Conservation (phyloP, 2,888 invertebrate species). For the Agriopis marginaria region DNA sequence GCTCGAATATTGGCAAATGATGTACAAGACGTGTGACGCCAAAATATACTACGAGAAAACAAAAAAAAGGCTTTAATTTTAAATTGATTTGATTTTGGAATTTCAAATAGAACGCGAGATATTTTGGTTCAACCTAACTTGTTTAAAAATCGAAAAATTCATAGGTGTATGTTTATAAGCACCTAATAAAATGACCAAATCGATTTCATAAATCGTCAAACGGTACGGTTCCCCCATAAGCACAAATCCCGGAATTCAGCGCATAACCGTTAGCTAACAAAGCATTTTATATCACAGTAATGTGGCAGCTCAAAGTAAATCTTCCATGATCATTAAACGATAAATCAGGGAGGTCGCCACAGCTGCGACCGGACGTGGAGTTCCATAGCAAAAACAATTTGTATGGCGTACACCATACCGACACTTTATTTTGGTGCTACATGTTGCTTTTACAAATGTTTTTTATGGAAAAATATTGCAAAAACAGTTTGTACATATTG, state of each 20-base stretch:
- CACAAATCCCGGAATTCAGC: constrained; percentile 10
- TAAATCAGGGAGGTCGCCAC: constrained; percentile 21
- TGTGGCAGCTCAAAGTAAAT: constrained; percentile 7
- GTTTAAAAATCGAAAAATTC: too few relatives aligned
- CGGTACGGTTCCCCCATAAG: not conserved
- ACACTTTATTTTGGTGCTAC: constrained; percentile 3
- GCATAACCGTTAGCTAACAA: constrained; percentile 11
- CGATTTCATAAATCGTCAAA: constrained; percentile 3
- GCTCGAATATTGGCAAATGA: too few relatives aligned
- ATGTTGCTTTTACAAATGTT: constrained; percentile 12
- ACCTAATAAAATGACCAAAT: constrained; percentile 10
- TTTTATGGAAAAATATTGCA: not conserved
- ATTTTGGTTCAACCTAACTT: not conserved
- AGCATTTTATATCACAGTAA: constrained; percentile 13
- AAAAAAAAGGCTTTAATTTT: too few relatives aligned
- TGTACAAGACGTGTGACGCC: too few relatives aligned
- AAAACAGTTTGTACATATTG: too few relatives aligned
- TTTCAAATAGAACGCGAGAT: too few relatives aligned
- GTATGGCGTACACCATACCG: not conserved
- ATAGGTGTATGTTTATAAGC: not conserved
- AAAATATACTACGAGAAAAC: too few relatives aligned
- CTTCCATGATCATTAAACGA: constrained; percentile 21
- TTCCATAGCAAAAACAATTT: constrained; percentile 15
- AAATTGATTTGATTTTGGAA: too few relatives aligned
- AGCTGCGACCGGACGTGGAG: constrained; percentile 15